These are phyloP conservation scores for Cantharis flavilabris DNA, from an alignment of 2,888 invertebrate species.

Conservation along the genomic window DNA sequence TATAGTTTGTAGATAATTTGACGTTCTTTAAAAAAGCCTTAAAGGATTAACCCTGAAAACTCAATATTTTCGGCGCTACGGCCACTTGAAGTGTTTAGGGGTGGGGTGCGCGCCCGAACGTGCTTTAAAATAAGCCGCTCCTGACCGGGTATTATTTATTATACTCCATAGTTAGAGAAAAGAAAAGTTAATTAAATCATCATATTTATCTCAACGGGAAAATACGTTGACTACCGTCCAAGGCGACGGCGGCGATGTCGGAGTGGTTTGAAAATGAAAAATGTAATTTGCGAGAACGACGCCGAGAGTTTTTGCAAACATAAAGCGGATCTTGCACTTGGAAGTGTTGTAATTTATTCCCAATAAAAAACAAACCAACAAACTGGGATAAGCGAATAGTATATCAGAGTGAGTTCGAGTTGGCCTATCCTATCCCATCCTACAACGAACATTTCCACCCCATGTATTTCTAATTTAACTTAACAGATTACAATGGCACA, in stretches of 20 bases:
- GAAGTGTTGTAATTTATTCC: slow-evolving; percentile 43
- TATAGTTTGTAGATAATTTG: no score
- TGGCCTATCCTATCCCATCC: slow-evolving; percentile 32
- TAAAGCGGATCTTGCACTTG: slow-evolving; percentile 35
- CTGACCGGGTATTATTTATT: no score
- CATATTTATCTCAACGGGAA: background rate
- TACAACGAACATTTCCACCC: slow-evolving; percentile 37
- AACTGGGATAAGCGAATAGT: slow-evolving; percentile 33
- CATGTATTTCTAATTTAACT: slow-evolving; percentile 33
- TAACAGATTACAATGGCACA: slow-evolving; percentile 17
- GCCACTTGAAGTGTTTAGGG: no score
- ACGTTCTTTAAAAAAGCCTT: no score
- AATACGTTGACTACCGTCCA: background rate
- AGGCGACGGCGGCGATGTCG: no score
- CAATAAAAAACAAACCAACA: slow-evolving; percentile 40
- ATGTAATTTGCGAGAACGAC: background rate
- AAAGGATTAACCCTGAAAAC: no score
- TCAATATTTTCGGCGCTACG: no score
- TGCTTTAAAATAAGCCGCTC: no score
- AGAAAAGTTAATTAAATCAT: background rate
- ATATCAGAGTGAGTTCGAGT: slow-evolving; percentile 23
- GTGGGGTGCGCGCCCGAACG: no score
- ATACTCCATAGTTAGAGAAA: background rate
- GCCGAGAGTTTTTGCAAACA: slow-evolving; percentile 6
- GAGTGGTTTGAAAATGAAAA: background rate